Evolutionary conservation across 2,113 vertebrate genomes (phyloP), one percentile per base, ranked within the genome.

Genomic region (Anoura caudifer): DNA sequence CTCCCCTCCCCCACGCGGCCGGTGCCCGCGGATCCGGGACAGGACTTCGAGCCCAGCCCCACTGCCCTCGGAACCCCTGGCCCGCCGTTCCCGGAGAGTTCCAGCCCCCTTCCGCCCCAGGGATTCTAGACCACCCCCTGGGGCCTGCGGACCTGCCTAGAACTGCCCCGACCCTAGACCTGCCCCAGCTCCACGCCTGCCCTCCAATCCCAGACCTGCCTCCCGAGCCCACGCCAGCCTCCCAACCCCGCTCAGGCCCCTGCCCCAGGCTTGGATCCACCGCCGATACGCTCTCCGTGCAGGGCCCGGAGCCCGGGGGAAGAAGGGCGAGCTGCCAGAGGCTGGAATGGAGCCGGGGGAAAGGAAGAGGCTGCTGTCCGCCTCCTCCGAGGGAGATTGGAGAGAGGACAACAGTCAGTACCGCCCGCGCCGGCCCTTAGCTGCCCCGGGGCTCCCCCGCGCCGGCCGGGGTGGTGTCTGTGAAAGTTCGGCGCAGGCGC

Each of bases 391-490:
- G 16, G 96, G 91, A 95, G 80, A 97, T 93, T 67, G 17, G 50
- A 89, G 70, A 81, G 50, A 52, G 28, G 96, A 96, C 47, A 97
- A 90, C 15, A 93, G 94, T 98, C 93, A 73, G 95, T 95, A 77
- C 82, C 63, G 16, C 17, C 16, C 2, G 31, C 33, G 1, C 12
- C 19, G 2, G 9, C 19, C 45, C 47, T 6, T 11, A 2, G 3
- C 45, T 6, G 45, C 45, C 75, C 45, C 36, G 33, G 33, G 1
- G 61, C 15, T 8, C 7, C 33, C 31, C 36, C 12, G 69, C 5
- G 38, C 41, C 45, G 45, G 52, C 19, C 69, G 36, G 26, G 5
- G 28, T 1, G 56, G 33, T 15, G 4, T 26, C 20, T 26, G 50
- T 38, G 76, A 1, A 56, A 26, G 1, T 52, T 17, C 3, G 33